phyloP scores from a whole-genome alignment of 2,888 invertebrate genomes.

The Drosophila suboccidentalis region DNA sequence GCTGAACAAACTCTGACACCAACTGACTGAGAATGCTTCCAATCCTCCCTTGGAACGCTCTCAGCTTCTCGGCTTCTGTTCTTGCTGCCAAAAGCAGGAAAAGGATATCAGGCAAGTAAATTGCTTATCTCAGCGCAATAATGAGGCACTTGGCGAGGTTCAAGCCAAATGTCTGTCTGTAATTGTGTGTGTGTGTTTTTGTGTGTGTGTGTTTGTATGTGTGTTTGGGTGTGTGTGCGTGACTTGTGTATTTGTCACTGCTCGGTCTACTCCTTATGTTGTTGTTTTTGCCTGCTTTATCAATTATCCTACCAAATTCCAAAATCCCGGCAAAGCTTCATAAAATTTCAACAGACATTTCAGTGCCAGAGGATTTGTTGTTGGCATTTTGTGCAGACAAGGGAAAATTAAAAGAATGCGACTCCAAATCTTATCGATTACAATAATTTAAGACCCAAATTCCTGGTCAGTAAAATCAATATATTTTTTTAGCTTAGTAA shows the following conservation, averaged over 20 bases:
- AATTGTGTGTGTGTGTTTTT: not conserved
- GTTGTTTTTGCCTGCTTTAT: slow-evolving; percentile 50
- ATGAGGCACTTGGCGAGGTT: slow-evolving; percentile 56
- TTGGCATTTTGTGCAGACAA: slow-evolving; percentile 51
- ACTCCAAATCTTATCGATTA: slow-evolving; percentile 13
- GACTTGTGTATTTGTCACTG: slow-evolving; percentile 42
- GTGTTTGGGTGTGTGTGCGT: slow-evolving; percentile 18
- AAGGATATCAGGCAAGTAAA: slow-evolving; percentile 73
- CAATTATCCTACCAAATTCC: slow-evolving; percentile 65
- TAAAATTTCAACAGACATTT: slow-evolving; percentile 41
- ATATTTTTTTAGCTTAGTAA: slow-evolving; percentile 16
- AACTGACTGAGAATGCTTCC: slow-evolving; percentile 30
- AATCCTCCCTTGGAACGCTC: not conserved
- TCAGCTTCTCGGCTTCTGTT: slow-evolving; percentile 1
- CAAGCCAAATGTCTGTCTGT: slow-evolving; percentile 15
- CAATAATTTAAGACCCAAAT: slow-evolving; percentile 8
- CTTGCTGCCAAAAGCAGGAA: slow-evolving; percentile 51
- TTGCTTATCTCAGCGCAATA: slow-evolving; percentile 75
- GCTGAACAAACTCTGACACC: slow-evolving; percentile 57
- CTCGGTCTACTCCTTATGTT: slow-evolving; percentile 13
- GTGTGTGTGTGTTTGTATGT: not conserved
- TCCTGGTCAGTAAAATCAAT: slow-evolving; percentile 13
- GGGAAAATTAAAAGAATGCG: slow-evolving; percentile 20
- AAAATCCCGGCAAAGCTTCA: slow-evolving; percentile 41
- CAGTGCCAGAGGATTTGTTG: slow-evolving; percentile 32